phyloP scores from a whole-genome alignment of 1,140 invertebrate genomes.

The Drosophila teissieri region DNA sequence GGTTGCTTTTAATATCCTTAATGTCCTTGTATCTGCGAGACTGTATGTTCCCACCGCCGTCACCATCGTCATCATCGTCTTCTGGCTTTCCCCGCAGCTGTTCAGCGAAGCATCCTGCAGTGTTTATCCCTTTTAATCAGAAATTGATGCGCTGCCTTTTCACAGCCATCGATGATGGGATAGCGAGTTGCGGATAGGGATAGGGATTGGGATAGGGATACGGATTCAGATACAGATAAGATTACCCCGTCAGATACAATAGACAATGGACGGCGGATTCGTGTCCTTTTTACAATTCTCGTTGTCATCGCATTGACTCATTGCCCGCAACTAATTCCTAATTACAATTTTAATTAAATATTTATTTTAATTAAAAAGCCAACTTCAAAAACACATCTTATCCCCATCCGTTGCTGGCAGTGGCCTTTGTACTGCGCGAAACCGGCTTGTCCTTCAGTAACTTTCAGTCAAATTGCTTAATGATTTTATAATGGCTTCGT shows the following conservation, averaged over 20 bases:
- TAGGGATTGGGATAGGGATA: neutral
- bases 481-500: neutral
- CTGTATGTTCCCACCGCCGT: conserved; percentile 7
- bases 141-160: conserved; percentile 61
- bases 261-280: neutral
- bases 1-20: conserved; percentile 53
- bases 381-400: conserved; percentile 71
- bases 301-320: conserved; percentile 36
- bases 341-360: conserved; percentile 82
- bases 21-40: conserved; percentile 35
- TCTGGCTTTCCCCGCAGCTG: conserved; percentile 28
- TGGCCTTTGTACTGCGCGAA: conserved; percentile 2
- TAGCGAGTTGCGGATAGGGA: neutral
- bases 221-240: neutral
- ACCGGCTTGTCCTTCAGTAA: neutral
- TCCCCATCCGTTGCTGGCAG: conserved; percentile 36
- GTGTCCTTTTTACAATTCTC: conserved; percentile 13
- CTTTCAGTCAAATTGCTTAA: neutral
- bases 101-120: conserved; percentile 17
- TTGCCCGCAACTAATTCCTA: conserved; percentile 76
- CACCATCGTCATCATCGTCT: neutral
- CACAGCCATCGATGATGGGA: conserved; percentile 7
- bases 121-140: conserved; percentile 67
- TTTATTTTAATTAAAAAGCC: conserved; percentile 83
- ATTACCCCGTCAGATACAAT: neutral